phyloP scores from a whole-genome alignment of 2,888 invertebrate genomes.

The Cynaeus angustus region DNA sequence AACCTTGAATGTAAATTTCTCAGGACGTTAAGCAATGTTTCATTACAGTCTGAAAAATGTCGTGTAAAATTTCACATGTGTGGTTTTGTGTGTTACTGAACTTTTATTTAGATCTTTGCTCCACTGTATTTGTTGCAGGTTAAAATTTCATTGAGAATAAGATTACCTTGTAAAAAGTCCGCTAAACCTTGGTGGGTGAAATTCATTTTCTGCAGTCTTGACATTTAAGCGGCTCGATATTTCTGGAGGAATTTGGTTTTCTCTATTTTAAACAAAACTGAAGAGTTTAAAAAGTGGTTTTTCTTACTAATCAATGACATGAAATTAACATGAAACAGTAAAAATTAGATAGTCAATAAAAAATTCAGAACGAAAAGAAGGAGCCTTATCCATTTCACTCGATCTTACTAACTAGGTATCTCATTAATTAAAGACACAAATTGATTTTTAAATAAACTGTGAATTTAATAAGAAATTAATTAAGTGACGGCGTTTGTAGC shows the following conservation, averaged over 20 bases:
- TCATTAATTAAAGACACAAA: no score
- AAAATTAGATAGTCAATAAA: no score
- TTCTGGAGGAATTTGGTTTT: slow-evolving; percentile 26
- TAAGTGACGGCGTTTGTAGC: no score
- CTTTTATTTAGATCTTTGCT: background rate
- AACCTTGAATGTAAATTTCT: slow-evolving; percentile 15
- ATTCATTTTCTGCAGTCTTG: slow-evolving; percentile 44
- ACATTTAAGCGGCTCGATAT: slow-evolving; percentile 42
- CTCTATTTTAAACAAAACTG: background rate
- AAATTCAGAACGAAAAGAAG: no score
- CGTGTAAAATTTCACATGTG: background rate
- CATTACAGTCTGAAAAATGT: background rate
- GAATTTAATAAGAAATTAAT: no score
- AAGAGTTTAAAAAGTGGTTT: no score
- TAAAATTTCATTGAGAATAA: slow-evolving; percentile 31
- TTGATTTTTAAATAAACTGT: no score
- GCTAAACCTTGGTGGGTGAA: slow-evolving; percentile 45
- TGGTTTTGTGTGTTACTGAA: background rate
- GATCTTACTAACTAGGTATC: no score
- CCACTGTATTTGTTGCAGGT: slow-evolving; percentile 12
- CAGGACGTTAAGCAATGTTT: background rate
- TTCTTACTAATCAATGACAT: no score
- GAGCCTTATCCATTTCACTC: no score
- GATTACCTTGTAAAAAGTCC: slow-evolving; percentile 47
- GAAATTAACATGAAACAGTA: no score